Evolutionary conservation across 2,888 invertebrate genomes (phyloP).

Genomic region (Monopis laevigella): DNA sequence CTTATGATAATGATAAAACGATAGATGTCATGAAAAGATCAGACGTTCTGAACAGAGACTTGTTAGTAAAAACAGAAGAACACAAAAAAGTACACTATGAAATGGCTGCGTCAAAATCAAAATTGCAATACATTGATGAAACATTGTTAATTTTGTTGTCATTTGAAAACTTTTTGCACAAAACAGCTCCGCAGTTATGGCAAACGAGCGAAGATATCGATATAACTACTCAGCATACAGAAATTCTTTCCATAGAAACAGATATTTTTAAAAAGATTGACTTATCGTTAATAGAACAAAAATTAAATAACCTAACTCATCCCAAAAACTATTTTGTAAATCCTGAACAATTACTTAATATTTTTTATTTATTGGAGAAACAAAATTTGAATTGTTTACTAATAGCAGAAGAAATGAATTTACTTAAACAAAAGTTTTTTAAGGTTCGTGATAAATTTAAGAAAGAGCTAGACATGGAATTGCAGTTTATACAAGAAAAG

Average conservation of each 20-base stretch:
- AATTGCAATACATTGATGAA: slow-evolving; percentile 52
- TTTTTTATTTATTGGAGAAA: slow-evolving; percentile 45
- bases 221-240: slow-evolving; percentile 31
- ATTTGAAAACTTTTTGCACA: slow-evolving; percentile 50
- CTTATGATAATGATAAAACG: slow-evolving; percentile 54
- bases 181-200: slow-evolving; percentile 52
- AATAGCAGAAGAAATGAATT: slow-evolving; percentile 47
- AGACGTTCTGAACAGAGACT: slow-evolving; percentile 44
- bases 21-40: slow-evolving; percentile 55
- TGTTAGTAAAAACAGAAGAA: slow-evolving; percentile 44
- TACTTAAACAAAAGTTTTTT: slow-evolving; percentile 46
- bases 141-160: slow-evolving; percentile 47
- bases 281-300: slow-evolving; percentile 27
- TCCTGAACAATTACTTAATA: slow-evolving; percentile 39
- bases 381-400: slow-evolving; percentile 57
- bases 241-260: slow-evolving; percentile 37
- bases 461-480: slow-evolving; percentile 31
- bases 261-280: slow-evolving; percentile 41
- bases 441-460: slow-evolving; percentile 38
- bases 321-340: slow-evolving; percentile 46
- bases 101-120: slow-evolving; percentile 47
- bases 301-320: slow-evolving; percentile 32
- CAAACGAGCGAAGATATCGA: slow-evolving; percentile 37
- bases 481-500: slow-evolving; percentile 43
- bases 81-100: slow-evolving; percentile 48